These are phyloP conservation scores for Aradus depressus DNA, from an alignment of 2,888 invertebrate genomes.

Conservation along the genomic window DNA sequence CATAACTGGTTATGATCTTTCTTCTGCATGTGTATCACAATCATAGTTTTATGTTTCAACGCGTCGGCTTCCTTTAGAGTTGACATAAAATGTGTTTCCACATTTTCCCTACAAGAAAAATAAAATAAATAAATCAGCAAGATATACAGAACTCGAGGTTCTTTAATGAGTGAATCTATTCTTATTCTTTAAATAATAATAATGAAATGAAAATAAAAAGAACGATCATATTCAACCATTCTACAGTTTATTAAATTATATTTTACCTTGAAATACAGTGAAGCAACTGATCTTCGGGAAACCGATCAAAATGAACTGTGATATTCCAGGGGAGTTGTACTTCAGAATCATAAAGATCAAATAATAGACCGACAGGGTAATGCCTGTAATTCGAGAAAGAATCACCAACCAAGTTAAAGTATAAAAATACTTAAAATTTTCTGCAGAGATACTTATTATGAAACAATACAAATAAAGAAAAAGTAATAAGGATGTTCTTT, in stretches of 20 bases:
- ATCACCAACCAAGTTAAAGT: no score
- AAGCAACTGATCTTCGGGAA: conserved; percentile 80
- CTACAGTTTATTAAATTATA: no score
- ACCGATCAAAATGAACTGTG: conserved; percentile 88
- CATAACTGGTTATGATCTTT: conserved; percentile 95
- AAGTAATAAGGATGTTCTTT: no score
- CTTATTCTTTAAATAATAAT: no score
- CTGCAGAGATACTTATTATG: no score
- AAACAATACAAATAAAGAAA: no score
- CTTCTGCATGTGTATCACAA: conserved; percentile 84
- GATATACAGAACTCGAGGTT: no score
- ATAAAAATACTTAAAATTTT: no score
- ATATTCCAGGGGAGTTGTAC: conserved; percentile 82
- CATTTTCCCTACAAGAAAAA: conserved; percentile 57
- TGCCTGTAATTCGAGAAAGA: conserved; percentile 40
- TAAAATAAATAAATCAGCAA: conserved; percentile 1
- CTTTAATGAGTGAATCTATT: no score
- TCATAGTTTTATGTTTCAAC: conserved; percentile 85
- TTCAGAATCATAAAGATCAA: conserved; percentile 65
- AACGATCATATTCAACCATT: no score
- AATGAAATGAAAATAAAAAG: no score
- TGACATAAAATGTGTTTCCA: conserved; percentile 90
- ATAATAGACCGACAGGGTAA: conserved; percentile 71
- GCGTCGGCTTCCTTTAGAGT: conserved; percentile 96
- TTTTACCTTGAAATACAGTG: conserved; percentile 75